Base-by-base conservation (phyloP, 2,113 vertebrate genomes). In the Axis porcinus region DNA sequence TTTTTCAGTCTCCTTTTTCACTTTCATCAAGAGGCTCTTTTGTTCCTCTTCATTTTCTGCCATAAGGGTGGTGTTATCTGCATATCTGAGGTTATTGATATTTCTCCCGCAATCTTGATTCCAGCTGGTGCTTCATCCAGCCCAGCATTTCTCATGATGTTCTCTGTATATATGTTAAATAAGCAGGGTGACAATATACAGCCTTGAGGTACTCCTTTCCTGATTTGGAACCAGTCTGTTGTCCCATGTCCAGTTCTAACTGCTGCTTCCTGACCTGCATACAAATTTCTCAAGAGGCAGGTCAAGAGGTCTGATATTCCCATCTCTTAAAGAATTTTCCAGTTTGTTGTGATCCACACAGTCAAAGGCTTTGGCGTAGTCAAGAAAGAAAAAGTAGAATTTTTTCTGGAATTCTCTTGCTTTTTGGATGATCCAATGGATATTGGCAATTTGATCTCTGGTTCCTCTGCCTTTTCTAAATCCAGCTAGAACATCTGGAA, bases 351-450 rank as follows among this genome's bases (percentile, higher is more conserved):
- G 19, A 70, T 23, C 19, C n/a, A 70, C 64, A 70, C 4, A 21
- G 4, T 70, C 64, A 70, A 70, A 70, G 19, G 17, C 10, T 70
- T 70, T 70, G 64, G 30, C 0, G 3, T 64, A 70, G 17, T 36
- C 19, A 23, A 70, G 17, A 36, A 67, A 70, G 19, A 19, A 36
- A 6, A 23, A 21, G 10, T 70, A 70, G 64, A 21, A 6, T 10
- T 70, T 70, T 70, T 70, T 70, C 64, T 70, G 9, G 19, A 70
- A 12, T n/a, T 36, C n/a, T 36, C 5, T 21, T 70, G 64, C 19
- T 6, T 70, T 36, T 70, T 36, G 0, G 5, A 36, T 70, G 10
- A 36, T 36, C n/a, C 19, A 23, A 0, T 70, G n/a, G 19, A 70
- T 36, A 23, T 36, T 70, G 64, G n/a, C n/a, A 70, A 70, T 36